Evolutionary conservation across 2,797 vertebrate species (phyloP).

Genomic region (Squalus acanthias): DNA sequence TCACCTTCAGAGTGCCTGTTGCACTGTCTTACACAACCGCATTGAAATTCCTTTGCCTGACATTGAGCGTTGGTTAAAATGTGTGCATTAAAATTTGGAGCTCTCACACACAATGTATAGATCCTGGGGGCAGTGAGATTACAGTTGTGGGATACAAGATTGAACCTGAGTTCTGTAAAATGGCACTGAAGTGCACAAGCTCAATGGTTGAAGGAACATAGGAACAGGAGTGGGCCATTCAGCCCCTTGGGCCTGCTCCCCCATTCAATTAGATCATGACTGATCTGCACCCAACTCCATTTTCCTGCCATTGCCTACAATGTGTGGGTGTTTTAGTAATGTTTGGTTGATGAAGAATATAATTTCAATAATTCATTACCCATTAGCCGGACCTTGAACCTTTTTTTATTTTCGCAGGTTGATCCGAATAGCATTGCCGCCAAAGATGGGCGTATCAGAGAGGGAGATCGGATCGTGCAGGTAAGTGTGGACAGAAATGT

Average conservation of each 20-base stretch:
- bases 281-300: not conserved
- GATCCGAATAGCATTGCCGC: constrained; percentile 90
- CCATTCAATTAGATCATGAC: not conserved
- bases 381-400: not conserved
- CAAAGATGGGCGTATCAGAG: constrained; percentile 82
- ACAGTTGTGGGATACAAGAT: not conserved
- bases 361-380: not conserved
- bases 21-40: not conserved
- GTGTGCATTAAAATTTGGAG: not conserved
- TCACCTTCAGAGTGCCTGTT: not conserved
- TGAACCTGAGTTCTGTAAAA: not conserved
- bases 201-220: not conserved
- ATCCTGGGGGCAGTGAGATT: not conserved
- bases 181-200: not conserved
- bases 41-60: not conserved
- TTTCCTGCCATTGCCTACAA: not conserved
- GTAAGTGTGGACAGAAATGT: constrained; percentile 52
- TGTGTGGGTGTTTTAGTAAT: not conserved
- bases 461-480: constrained; percentile 93
- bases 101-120: not conserved
- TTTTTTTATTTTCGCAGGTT: constrained; percentile 60
- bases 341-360: not conserved
- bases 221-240: not conserved
- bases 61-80: not conserved
- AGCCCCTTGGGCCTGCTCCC: not conserved